phyloP scores from a whole-genome alignment of 2,888 invertebrate species.

The Leucozona laternaria region DNA sequence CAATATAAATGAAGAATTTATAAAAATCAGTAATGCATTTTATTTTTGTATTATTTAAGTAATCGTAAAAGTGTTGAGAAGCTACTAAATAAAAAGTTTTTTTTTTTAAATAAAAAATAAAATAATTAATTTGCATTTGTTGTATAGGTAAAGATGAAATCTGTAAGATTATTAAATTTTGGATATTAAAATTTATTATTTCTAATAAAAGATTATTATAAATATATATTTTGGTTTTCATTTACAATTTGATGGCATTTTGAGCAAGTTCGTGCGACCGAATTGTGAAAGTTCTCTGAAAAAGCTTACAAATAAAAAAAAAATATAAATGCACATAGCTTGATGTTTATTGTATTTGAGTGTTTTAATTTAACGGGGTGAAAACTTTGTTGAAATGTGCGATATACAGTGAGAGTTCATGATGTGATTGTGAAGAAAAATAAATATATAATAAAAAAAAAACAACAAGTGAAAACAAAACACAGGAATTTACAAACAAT shows the following conservation, averaged over 20 bases:
- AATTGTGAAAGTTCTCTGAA: not conserved
- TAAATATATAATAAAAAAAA: constrained; percentile 12
- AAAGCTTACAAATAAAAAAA: constrained; percentile 36
- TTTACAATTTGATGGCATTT: not conserved
- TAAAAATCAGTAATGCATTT: too few species aligned
- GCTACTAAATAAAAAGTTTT: too few species aligned
- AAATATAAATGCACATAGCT: constrained; percentile 1
- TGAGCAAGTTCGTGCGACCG: not conserved
- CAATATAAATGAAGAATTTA: too few species aligned
- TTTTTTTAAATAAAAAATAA: too few species aligned
- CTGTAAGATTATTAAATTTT: too few species aligned
- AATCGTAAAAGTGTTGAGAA: too few species aligned
- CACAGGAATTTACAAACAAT: constrained; percentile 41
- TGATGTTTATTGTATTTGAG: not conserved
- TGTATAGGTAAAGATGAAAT: too few species aligned
- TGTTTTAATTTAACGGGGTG: not conserved
- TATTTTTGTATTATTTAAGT: too few species aligned
- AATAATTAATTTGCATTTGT: too few species aligned
- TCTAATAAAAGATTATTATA: not conserved
- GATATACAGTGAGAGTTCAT: constrained; percentile 14
- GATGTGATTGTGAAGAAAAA: constrained; percentile 31
- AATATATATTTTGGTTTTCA: not conserved
- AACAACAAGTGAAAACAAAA: constrained; percentile 3
- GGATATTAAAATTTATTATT: too few species aligned
- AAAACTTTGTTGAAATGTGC: constrained; percentile 35